Base-by-base conservation (phyloP, 2,797 vertebrate species). In the Dallia pectoralis region DNA sequence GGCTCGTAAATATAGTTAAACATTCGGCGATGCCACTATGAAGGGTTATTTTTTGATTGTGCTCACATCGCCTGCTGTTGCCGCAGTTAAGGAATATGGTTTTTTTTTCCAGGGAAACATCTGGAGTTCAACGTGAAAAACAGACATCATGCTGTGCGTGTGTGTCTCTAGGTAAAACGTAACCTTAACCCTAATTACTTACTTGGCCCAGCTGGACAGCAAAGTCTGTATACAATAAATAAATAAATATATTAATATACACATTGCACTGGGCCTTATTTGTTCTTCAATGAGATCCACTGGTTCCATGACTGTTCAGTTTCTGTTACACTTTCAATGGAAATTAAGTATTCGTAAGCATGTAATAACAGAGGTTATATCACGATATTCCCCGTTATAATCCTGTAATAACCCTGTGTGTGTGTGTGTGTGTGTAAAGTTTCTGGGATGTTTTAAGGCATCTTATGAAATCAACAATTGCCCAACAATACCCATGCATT, bases 21-120 rank as follows among this genome's bases (percentile, higher is more conserved):
- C 87, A n/a, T 74, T 67, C 61, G 78, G 75, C 69, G 7, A n/a
- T 70, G 75, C 83, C 79, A 82, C 87, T 82, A 82, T 79, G 85
- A 81, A 81, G 76, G 48, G 79, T 74, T 78, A 86, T 87, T 83
- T 87, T 87, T 83, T 87, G 86, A 89, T 81, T 63, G 61, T 63
- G 29, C 82, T 83, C 69, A 87, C 80, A 85, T 84, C 53, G 1
- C 3, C 62, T 70, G 78, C 30, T 65, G 80, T 79, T 84, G 77
- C 36, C 5, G 77, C 87, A 83, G 77, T 88, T 86, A 62, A 77
- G 83, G 89, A 85, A 85, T 76, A 87, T 84, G 8, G 70, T 4
- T 27, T 19, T 76, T 84, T 81, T 75, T 79, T 44, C 36, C 8
- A 67, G 12, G 4, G 16, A 69, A 89, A 86, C 82, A 89, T 83